Evolutionary conservation across 2,113 vertebrate species (phyloP).

Genomic region (Myrmecobius fasciatus): DNA sequence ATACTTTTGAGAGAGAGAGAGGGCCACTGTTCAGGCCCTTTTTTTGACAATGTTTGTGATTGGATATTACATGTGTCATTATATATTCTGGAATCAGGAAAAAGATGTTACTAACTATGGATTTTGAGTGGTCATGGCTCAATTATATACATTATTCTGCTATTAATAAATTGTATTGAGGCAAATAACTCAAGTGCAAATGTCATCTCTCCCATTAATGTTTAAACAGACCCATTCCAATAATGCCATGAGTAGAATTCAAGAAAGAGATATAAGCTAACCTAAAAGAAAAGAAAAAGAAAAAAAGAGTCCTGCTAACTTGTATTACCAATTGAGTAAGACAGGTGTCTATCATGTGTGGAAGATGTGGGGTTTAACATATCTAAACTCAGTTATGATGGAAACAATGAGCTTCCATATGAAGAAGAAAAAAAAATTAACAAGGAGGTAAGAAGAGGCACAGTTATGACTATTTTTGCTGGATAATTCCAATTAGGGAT

Average conservation of each 20-base stretch:
- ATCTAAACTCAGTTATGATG: not conserved
- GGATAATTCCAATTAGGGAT: not conserved
- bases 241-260: not conserved
- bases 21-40: not conserved
- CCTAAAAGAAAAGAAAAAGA: not conserved
- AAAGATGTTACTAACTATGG: too few species aligned
- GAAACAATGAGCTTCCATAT: not conserved
- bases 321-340: not conserved
- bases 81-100: too few species aligned
- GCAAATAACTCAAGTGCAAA: too few species aligned
- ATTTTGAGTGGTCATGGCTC: not conserved
- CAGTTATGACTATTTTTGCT: not conserved
- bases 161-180: not conserved
- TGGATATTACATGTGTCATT: too few species aligned
- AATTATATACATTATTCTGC: not conserved
- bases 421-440: not conserved
- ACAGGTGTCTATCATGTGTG: not conserved
- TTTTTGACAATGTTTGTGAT: not conserved
- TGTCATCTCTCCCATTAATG: too few species aligned
- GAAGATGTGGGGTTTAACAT: too few species aligned
- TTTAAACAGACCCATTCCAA: too few species aligned
- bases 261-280: not conserved
- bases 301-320: not conserved
- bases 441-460: not conserved
- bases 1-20: not conserved